These are phyloP conservation scores for Phyllopteryx taeniolatus DNA, from an alignment of 2,113 vertebrate genomes.

Conservation along the genomic window DNA sequence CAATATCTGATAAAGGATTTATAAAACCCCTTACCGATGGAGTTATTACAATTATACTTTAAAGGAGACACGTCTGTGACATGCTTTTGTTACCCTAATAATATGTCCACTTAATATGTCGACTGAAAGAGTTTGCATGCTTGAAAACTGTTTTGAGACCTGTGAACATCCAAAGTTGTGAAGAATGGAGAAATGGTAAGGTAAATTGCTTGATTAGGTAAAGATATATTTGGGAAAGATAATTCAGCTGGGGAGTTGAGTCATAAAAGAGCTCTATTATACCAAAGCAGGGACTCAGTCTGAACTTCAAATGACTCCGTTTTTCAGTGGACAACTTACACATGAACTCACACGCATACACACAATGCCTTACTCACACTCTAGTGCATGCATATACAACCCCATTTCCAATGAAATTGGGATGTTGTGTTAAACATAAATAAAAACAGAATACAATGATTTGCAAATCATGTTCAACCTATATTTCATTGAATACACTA, in stretches of 20 bases:
- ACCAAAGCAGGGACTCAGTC: slow-evolving; percentile 1
- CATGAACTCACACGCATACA: neutral
- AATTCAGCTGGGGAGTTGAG: slow-evolving; percentile 86
- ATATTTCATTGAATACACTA: too few species aligned
- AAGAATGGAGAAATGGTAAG: neutral
- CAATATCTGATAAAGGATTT: slow-evolving; percentile 96
- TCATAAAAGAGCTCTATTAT: neutral
- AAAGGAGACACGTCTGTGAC: neutral
- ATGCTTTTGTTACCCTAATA: neutral
- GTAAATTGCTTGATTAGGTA: neutral
- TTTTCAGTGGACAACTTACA: slow-evolving; percentile 5
- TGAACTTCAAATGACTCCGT: slow-evolving; percentile 37
- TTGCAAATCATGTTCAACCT: too few species aligned
- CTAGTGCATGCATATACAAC: slow-evolving; percentile 15
- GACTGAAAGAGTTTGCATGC: too few species aligned
- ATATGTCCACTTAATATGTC: too few species aligned
- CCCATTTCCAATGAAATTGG: too few species aligned
- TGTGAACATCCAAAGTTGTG: neutral
- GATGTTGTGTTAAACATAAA: too few species aligned
- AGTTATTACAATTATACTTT: slow-evolving; percentile 82
- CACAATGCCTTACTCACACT: slow-evolving; percentile 9
- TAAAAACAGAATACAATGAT: too few species aligned
- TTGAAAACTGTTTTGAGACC: neutral
- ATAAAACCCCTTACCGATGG: slow-evolving; percentile 83
- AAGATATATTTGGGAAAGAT: slow-evolving; percentile 73